Evolutionary conservation across 2,888 invertebrate species (phyloP), one percentile per base, ranked within the genome.

Genomic region (Drosophila colorata): DNA sequence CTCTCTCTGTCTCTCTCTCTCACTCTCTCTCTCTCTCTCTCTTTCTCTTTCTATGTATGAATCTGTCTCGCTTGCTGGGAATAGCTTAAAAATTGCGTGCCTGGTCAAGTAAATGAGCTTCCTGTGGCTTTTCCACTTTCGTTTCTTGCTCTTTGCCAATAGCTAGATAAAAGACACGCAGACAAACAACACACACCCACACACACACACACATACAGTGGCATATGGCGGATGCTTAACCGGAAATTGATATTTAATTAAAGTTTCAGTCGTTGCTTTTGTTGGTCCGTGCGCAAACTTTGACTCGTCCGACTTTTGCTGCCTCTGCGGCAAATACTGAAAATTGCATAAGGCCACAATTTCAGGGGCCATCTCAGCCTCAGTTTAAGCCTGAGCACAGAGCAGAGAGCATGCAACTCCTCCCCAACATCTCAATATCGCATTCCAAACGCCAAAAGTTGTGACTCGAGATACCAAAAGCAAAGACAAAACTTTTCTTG

Each of bases 171-270:
- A 83, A 80, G 84, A 73, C 48, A 47, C 47, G 20, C 31, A 37
- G 38, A 47, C 40, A 25, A 56, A 55, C 18, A 56, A 55, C 18
- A 18, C 48, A 33, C 7, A 13, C 35, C 57, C 20, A n/a, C 41
- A 49, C 18, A 35, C 14, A 49, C 31, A 49, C 18, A 40, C 28
- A 55, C 25, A 18, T 11, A 20, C 41, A 37, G 5, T 11, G 7
- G 44, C 16, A 25, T 35, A 43, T 64, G 59, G 56, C 71, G 67
- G 67, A 80, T 66, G 66, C 66, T 68, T 41, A 57, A 66, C 55
- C 76, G 82, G 82, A 83, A 86, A 83, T 83, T 86, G 87, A 78
- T 83, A 83, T 83, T 83, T 83, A 83, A 83, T 83, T 83, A 83
- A 81, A 86, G 74, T 86, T 79, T 70, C 71, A 48, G 65, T 53